Evolutionary conservation across 30 jellyfish, hydroid and myxozoan genomes (phyloP), one percentile per base, ranked within the genome.

Genomic region (Pelagia noctiluca): DNA sequence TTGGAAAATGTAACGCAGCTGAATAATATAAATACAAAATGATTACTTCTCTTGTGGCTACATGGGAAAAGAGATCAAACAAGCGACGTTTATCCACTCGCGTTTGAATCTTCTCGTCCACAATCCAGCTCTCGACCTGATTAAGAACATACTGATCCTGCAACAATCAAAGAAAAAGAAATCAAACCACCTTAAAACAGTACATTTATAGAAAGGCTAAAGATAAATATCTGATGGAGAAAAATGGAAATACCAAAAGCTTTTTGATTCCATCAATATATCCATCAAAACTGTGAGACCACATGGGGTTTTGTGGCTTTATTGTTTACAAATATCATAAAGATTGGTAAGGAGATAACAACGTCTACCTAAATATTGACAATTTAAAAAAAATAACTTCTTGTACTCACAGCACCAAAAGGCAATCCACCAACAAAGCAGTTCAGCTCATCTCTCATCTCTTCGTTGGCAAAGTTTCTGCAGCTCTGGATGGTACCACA

Each of bases 391-490:
- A 5, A 42, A 42, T 8, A 42, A 42, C 8, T 16, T 42, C 57
- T 5, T 8, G 16, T 42, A 42, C 57, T 42, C 16, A 42, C 57
- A 42, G 16, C 57, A 42, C 16, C 57, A 42, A 42, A 42, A 42
- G 57, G 57, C 16, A 42, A 42, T 42, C 57, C 57, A 42, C 57
- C 57, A 42, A 42, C 57, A 42, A 42, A 42, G 57, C 57, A 42
- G 57, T 42, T 42, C 57, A 42, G 16, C 57, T 42, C 57, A 42
- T 42, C 12, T 16, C 57, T 42, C 12, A 42, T 42, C 57, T 42
- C 12, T 42, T 42, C 57, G 12, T 42, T 42, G 12, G 8, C 16
- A 42, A 42, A 8, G 57, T 5, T 42, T 42, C 57, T 42, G 57
- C 57, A 42, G 16, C 57, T 42, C 16, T 5, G 57, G 16, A 5